phyloP scores from a whole-genome alignment of 2,113 vertebrate genomes.

The Anas platyrhynchos region DNA sequence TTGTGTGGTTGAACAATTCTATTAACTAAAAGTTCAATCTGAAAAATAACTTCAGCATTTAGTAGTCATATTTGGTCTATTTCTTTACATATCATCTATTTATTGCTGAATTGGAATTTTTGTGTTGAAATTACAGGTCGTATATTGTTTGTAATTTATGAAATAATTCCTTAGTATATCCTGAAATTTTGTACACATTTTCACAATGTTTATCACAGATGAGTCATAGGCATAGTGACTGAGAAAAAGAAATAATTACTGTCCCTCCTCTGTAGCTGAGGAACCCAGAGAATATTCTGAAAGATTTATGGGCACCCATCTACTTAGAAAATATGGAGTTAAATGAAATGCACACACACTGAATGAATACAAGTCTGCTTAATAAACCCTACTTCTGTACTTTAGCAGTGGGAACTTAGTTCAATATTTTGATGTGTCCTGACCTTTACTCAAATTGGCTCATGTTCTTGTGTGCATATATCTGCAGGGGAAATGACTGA shows the following conservation, averaged over 20 bases:
- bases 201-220: background rate
- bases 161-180: background rate
- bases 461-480: background rate
- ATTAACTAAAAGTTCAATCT: background rate
- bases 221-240: rapidly evolving
- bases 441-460: background rate
- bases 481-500: background rate
- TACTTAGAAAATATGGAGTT: background rate
- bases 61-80: background rate
- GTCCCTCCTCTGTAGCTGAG: rapidly evolving
- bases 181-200: background rate
- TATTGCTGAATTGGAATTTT: background rate
- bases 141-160: background rate
- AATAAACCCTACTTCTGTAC: background rate
- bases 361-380: background rate
- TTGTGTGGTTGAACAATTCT: background rate
- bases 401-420: background rate
- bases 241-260: background rate
- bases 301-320: background rate
- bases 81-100: background rate
- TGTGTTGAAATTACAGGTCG: background rate
- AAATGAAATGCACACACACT: background rate
- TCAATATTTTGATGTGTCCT: background rate
- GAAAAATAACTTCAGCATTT: background rate
- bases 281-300: background rate